Evolutionary conservation across 2,113 vertebrate genomes (phyloP).

Genomic region (Genyomyrus donnyi): DNA sequence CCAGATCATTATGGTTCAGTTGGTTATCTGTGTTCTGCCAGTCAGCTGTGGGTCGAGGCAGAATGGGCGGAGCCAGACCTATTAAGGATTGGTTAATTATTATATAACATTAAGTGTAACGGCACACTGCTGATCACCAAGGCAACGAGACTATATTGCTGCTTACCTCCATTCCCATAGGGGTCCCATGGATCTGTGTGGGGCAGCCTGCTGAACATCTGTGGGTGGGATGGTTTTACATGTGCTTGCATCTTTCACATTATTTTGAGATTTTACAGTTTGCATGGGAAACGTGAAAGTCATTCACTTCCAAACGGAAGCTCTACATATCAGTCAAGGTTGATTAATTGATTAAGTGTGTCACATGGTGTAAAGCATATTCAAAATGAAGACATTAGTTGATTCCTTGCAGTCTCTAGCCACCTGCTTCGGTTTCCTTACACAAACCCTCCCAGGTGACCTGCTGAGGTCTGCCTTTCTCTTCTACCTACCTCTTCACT

Average conservation of each 20-base stretch:
- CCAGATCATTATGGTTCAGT: not conserved
- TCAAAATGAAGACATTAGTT: not conserved
- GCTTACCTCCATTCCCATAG: conserved; percentile 31
- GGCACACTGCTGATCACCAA: not conserved
- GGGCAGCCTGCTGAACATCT: conserved; percentile 29
- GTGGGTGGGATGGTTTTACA: not conserved
- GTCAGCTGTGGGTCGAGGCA: not conserved
- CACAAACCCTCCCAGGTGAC: not conserved
- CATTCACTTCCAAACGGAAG: not conserved
- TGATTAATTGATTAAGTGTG: not conserved
- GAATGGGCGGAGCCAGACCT: not conserved
- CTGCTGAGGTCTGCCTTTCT: not conserved
- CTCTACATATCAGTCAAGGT: not conserved
- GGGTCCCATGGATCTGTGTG: conserved; percentile 15
- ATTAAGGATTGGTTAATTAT: not conserved
- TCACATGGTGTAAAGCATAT: not conserved
- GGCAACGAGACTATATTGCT: not conserved
- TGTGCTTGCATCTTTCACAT: not conserved
- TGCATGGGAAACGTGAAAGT: not conserved
- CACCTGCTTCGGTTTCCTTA: not conserved
- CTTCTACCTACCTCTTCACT: conserved; percentile 47
- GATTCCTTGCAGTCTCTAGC: not conserved
- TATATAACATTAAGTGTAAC: not conserved
- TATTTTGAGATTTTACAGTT: not conserved
- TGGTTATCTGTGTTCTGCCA: not conserved